Percentiles rank a stretch among this genome's conserved stretches.
These are phyloP conservation scores for Amazona finschi DNA, from an alignment of 2,797 vertebrate species.

Conservation along the genomic window DNA sequence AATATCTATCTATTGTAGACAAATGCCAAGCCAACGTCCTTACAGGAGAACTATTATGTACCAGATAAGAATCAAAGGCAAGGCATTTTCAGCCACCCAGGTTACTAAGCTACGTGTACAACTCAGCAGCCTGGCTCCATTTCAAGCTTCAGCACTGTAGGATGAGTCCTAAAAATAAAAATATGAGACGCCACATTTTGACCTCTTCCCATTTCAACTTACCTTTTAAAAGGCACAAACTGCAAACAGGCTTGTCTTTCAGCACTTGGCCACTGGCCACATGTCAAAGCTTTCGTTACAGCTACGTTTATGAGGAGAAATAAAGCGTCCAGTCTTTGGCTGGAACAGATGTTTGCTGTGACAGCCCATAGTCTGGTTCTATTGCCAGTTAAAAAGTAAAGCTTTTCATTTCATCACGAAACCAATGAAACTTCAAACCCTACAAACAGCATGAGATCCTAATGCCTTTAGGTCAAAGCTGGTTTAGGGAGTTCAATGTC, in stretches of 20 bases:
- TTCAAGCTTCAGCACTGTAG: not conserved
- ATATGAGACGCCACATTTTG: accelerated
- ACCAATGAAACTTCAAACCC: not conserved
- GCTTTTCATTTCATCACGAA: not conserved
- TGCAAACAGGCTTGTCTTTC: not conserved
- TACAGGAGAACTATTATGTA: not conserved
- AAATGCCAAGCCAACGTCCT: not conserved
- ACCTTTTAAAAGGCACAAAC: not conserved
- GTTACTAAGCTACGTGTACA: not conserved
- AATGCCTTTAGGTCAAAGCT: not conserved
- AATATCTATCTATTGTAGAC: not conserved
- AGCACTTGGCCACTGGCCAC: not conserved
- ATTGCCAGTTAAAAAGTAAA: not conserved
- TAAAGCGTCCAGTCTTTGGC: not conserved
- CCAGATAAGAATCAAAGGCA: not conserved
- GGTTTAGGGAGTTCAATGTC: not conserved
- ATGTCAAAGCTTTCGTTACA: not conserved
- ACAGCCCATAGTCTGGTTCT: not conserved
- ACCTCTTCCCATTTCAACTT: not conserved
- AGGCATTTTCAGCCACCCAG: not conserved
- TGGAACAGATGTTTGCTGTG: not conserved
- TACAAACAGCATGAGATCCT: accelerated
- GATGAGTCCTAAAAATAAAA: not conserved
- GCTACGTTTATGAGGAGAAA: not conserved
- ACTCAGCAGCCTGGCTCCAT: not conserved